These are phyloP conservation scores for Gyps fulvus DNA, from an alignment of 2,113 vertebrate genomes.

Conservation along the genomic window DNA sequence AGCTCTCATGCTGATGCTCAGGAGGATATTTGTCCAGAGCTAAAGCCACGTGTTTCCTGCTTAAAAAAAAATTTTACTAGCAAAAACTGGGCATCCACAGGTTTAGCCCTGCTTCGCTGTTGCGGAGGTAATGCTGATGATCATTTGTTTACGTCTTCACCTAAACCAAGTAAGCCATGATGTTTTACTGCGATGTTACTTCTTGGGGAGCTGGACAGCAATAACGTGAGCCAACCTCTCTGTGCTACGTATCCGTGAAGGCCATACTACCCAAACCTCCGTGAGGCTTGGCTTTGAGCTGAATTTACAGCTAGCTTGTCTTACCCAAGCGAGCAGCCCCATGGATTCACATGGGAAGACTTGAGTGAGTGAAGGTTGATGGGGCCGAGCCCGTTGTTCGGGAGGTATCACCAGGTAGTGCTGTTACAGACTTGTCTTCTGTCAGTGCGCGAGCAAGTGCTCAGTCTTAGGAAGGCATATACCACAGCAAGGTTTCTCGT, in stretches of 20 bases:
- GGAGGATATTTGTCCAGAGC: neutral
- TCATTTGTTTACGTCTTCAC: neutral
- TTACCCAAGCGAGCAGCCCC: neutral
- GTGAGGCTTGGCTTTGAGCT: neutral
- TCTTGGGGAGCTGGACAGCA: neutral
- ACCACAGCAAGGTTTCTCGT: neutral
- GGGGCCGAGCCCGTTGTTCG: neutral
- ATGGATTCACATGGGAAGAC: neutral
- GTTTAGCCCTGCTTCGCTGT: neutral
- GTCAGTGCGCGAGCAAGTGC: neutral
- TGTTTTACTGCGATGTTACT: neutral
- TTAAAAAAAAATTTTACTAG: neutral
- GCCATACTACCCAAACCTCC: neutral
- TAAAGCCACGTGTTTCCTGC: neutral
- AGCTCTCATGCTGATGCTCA: neutral
- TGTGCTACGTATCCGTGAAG: neutral
- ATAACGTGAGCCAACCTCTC: fast-evolving
- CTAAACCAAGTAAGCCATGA: neutral
- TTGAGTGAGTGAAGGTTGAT: neutral
- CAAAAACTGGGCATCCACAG: neutral
- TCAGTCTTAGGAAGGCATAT: neutral
- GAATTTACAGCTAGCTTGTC: neutral
- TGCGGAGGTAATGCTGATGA: too few species aligned
- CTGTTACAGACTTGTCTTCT: neutral
- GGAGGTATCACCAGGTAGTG: neutral